These are phyloP conservation scores for Julus scandinavius DNA, from an alignment of 2,888 invertebrate genomes.

Conservation along the genomic window DNA sequence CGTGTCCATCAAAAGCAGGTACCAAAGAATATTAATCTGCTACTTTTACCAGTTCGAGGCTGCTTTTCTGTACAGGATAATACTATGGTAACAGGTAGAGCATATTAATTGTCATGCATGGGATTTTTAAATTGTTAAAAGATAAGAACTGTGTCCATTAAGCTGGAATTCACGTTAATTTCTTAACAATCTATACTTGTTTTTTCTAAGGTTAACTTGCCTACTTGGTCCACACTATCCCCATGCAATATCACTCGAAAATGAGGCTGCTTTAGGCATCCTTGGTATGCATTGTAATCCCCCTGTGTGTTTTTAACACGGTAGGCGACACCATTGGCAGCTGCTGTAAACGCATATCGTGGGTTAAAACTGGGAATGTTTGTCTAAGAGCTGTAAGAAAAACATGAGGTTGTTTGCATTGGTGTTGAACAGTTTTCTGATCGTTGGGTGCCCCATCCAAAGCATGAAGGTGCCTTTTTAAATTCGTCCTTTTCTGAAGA, in stretches of 20 bases:
- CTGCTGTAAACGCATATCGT: constrained; percentile 33
- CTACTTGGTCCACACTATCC: not conserved
- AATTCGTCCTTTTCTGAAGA: constrained; percentile 26
- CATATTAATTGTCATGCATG: too few relatives aligned
- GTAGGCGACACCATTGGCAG: constrained; percentile 26
- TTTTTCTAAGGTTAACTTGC: constrained; percentile 19
- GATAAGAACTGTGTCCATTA: too few relatives aligned
- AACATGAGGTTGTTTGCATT: constrained; percentile 23
- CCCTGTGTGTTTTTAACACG: constrained; percentile 31
- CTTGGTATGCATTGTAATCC: constrained; percentile 7
- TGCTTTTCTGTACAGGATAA: too few relatives aligned
- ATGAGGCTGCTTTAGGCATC: not conserved
- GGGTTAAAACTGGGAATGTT: constrained; percentile 8
- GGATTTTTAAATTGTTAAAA: too few relatives aligned
- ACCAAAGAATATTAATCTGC: too few relatives aligned
- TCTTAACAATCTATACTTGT: not conserved
- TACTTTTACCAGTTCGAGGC: too few relatives aligned
- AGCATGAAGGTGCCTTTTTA: constrained; percentile 18
- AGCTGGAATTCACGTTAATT: not conserved
- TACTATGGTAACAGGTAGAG: too few relatives aligned
- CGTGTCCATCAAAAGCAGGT: too few relatives aligned
- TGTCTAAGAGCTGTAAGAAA: constrained; percentile 25
- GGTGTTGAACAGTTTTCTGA: constrained; percentile 33
- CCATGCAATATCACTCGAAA: not conserved
- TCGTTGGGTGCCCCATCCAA: constrained; percentile 17